phyloP scores from a whole-genome alignment of 2,113 vertebrate species.

The Antennarius striatus region DNA sequence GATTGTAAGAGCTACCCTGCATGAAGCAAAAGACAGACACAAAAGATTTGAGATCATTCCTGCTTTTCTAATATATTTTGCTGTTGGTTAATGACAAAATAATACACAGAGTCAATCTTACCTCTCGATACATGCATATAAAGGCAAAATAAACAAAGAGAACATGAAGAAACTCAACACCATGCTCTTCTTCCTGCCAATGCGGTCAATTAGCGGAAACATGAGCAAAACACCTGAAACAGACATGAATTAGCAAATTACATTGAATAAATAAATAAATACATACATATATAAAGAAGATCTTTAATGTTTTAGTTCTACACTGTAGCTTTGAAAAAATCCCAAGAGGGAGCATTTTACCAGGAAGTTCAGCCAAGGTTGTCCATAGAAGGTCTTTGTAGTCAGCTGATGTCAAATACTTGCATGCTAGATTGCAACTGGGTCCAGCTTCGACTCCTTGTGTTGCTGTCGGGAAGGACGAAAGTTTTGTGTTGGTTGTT shows the following conservation, averaged over 20 bases:
- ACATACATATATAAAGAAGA: no score
- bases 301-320: background rate
- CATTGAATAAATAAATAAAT: no score
- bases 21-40: conserved; percentile 3
- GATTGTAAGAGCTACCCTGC: conserved; percentile 85
- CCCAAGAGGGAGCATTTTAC: conserved; percentile 58
- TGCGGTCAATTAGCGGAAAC: conserved; percentile 85
- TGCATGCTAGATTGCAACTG: conserved; percentile 87
- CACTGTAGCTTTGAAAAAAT: background rate
- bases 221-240: conserved; percentile 84
- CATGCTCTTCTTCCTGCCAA: conserved; percentile 94
- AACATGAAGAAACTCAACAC: conserved; percentile 87
- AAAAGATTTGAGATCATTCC: background rate
- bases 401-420: conserved; percentile 87
- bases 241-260: conserved; percentile 2
- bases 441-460: conserved; percentile 81
- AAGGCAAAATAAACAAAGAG: conserved; percentile 84
- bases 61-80: background rate
- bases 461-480: conserved; percentile 70
- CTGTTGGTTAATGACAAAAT: background rate
- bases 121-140: conserved; percentile 89
- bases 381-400: conserved; percentile 95
- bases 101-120: conserved; percentile 40
- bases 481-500: background rate
- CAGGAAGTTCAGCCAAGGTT: conserved; percentile 92